Percentiles rank a stretch among this genome's conserved stretches.
phyloP scores from a whole-genome alignment of 2,797 vertebrate genomes.

The Masticophis lateralis region DNA sequence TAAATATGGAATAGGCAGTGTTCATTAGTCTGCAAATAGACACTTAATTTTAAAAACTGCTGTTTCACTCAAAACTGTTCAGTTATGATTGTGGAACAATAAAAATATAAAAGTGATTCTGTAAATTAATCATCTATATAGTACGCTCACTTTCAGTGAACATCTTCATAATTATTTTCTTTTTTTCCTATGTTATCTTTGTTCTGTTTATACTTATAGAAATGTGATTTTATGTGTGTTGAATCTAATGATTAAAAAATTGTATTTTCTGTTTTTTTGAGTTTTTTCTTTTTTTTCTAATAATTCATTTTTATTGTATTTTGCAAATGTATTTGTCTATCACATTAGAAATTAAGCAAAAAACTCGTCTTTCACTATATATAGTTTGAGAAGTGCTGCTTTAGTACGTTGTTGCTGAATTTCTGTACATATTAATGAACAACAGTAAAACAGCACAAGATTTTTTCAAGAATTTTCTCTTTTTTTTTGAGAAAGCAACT shows the following conservation, averaged over 20 bases:
- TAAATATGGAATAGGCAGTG: background rate
- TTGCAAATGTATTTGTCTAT: background rate
- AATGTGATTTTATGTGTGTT: background rate
- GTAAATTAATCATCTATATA: background rate
- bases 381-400: background rate
- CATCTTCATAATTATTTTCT: background rate
- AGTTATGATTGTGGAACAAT: background rate
- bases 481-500: background rate
- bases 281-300: background rate
- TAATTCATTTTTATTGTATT: background rate
- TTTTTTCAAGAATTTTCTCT: background rate
- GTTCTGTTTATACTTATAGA: background rate
- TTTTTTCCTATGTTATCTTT: background rate
- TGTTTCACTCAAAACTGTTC: background rate
- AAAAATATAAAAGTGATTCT: background rate
- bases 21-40: background rate
- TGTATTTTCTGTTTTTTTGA: background rate
- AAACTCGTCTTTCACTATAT: background rate
- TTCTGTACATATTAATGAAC: background rate
- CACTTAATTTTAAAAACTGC: background rate
- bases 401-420: background rate
- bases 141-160: background rate
- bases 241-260: background rate
- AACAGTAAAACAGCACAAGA: background rate
- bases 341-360: background rate